Evolutionary conservation across 2,113 vertebrate species (phyloP), one percentile per base, ranked within the genome.

Genomic region (Laticauda laticaudata): DNA sequence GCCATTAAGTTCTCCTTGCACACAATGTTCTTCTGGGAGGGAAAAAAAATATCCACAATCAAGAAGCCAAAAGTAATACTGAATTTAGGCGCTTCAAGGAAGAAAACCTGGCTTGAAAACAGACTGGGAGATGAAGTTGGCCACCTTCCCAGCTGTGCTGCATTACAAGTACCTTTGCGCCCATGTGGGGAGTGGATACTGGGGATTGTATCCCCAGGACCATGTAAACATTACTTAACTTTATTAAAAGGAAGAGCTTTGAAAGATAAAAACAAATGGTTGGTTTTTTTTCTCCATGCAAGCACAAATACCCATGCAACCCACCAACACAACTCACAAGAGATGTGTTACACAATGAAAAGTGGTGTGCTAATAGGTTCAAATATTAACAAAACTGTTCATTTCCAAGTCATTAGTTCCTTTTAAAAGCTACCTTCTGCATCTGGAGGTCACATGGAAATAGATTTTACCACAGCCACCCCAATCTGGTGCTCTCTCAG

Each of bases 301-400:
- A 54, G 34, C 51, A 10, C 18, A 56, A 69, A 3, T 69, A n/a
- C 4, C 26, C 24, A 87, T 2, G 24, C 86, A 59, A n/a, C 26
- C 51, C 86, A 54, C 56, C 61, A n/a, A n/a, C 39, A 51, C 43
- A 1, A 0, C 34, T 57, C 89, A 89, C 61, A 34, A 91, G 51
- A 43, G 1, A 0, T 69, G 75, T 88, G 69, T 86, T 29, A 54
- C 34, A 0, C n/a, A 0, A 26, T 48, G 15, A 90, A 0, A 0
- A 92, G 91, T 51, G 61, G n/a, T 34, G 24, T 45, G 39, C 21
- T 55, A 61, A 87, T 87, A 10, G 92, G 93, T 93, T 96, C 95
- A 97, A 97, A 95, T 94, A 96, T 96, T 96, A 97, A 97, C 96
- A 23, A 48, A 91, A 48, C 69, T 88, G 51, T 55, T 88, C 92